phyloP scores from a whole-genome alignment of 2,888 invertebrate species.

The Coelinius sp. region DNA sequence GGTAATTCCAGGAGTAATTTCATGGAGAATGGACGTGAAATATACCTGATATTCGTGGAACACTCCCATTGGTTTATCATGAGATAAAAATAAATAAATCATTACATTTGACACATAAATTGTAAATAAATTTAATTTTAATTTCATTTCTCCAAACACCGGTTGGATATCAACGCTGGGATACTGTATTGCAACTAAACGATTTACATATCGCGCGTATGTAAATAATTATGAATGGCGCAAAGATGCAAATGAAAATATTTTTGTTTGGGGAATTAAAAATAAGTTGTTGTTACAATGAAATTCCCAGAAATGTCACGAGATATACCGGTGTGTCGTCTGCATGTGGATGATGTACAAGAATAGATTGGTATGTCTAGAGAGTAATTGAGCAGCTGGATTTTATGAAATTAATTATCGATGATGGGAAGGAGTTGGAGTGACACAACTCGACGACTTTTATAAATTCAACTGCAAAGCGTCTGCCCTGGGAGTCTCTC shows the following conservation, averaged over 20 bases:
- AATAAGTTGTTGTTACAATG: background rate
- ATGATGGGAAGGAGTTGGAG: background rate
- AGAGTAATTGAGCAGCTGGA: background rate
- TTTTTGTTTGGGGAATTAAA: background rate
- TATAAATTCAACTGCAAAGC: constrained; percentile 2
- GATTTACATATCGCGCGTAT: constrained; percentile 17
- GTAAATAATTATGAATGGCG: constrained; percentile 11
- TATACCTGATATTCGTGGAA: no score
- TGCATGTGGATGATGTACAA: no score
- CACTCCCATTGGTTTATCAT: no score
- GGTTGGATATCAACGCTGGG: background rate
- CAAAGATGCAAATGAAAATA: background rate
- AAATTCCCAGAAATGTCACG: background rate
- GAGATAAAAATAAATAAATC: no score
- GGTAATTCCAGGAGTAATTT: no score
- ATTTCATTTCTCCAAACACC: background rate
- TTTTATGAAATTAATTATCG: constrained; percentile 4
- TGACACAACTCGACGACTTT: background rate
- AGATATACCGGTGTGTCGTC: background rate
- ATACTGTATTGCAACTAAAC: background rate
- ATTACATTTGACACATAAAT: no score
- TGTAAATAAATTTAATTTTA: background rate
- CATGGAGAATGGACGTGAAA: no score
- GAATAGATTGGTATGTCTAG: background rate
- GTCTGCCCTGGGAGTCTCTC: constrained; percentile 39